These are phyloP conservation scores for Drosophila saltans DNA, from an alignment of 1,140 invertebrate species.

Conservation along the genomic window DNA sequence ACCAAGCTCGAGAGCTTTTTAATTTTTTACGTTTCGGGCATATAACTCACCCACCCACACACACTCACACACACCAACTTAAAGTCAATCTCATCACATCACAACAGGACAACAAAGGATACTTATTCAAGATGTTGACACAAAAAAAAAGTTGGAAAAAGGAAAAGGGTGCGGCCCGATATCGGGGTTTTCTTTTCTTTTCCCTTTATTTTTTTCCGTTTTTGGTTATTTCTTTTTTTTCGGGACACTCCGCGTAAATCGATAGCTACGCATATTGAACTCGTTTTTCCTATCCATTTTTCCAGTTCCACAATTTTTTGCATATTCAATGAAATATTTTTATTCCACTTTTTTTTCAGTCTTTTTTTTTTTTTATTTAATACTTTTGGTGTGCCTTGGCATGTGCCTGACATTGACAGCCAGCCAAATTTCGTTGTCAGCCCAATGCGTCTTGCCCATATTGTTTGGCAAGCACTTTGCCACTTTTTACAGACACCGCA, in stretches of 20 bases:
- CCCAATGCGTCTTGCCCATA: slow-evolving; percentile 45
- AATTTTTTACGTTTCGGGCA: slow-evolving; percentile 71
- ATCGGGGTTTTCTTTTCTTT: neutral
- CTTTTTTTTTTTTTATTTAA: slow-evolving; percentile 30
- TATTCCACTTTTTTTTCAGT: slow-evolving; percentile 31
- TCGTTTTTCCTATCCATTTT: slow-evolving; percentile 32
- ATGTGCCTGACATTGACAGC: slow-evolving; percentile 63
- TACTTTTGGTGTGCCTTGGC: slow-evolving; percentile 28
- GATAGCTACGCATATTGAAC: slow-evolving; percentile 52
- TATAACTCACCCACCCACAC: slow-evolving; percentile 33
- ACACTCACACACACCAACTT: slow-evolving; percentile 33
- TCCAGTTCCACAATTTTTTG: slow-evolving; percentile 45
- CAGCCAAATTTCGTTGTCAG: slow-evolving; percentile 71
- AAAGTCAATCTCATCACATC: slow-evolving; percentile 66
- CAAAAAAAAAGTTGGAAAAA: slow-evolving; percentile 7
- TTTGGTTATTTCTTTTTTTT: neutral
- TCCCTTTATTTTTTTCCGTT: neutral
- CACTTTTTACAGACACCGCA: slow-evolving; percentile 11
- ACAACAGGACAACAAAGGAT: slow-evolving; percentile 51
- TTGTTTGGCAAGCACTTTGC: slow-evolving; percentile 51
- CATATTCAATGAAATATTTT: slow-evolving; percentile 63
- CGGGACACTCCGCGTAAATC: slow-evolving; percentile 41
- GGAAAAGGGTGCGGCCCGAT: slow-evolving; percentile 45
- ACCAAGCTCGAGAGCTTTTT: slow-evolving; percentile 54
- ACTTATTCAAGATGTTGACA: slow-evolving; percentile 43